Percentiles rank a stretch among this genome's conserved stretches.
These are phyloP conservation scores for Lasioglossum zephyrum DNA, from an alignment of 2,888 invertebrate genomes.

Conservation along the genomic window DNA sequence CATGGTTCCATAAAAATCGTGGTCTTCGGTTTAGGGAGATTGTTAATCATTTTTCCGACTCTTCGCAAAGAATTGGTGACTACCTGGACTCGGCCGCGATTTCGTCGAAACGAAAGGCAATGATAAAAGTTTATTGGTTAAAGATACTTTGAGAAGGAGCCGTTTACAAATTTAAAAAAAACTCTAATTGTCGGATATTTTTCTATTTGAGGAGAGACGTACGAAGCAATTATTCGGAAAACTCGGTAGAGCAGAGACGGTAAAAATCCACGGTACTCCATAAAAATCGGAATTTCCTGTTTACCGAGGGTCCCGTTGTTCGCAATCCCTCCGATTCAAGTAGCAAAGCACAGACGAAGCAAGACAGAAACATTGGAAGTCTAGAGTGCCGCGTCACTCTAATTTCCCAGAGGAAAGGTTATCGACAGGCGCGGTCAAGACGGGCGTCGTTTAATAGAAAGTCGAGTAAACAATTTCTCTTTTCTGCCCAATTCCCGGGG, in stretches of 20 bases:
- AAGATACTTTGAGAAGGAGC: not conserved
- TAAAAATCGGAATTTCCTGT: constrained; percentile 3
- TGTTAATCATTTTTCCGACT: not conserved
- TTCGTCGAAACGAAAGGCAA: not conserved
- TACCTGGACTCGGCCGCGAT: not conserved
- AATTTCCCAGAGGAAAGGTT: constrained; percentile 14
- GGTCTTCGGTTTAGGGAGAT: not conserved
- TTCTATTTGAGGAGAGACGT: not conserved
- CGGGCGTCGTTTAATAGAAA: not conserved
- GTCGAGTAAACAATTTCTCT: constrained; percentile 16
- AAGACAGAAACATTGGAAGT: not conserved
- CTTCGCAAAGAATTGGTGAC: not conserved
- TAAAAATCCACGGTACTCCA: not conserved
- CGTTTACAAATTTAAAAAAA: not conserved
- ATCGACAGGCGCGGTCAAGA: not conserved
- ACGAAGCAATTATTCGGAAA: not conserved
- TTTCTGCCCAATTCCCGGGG: not conserved
- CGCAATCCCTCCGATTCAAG: not conserved
- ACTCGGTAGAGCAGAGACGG: not conserved
- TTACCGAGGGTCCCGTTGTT: not conserved
- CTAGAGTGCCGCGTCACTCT: not conserved
- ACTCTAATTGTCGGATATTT: not conserved
- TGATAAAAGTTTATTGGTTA: not conserved
- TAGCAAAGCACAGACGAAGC: not conserved
- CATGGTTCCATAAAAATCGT: not conserved